A percentile compares a stretch with the other conserved stretches of the same genome.
Evolutionary conservation across 2,797 vertebrate genomes (phyloP).

Genomic region (Notolabrus celidotus): DNA sequence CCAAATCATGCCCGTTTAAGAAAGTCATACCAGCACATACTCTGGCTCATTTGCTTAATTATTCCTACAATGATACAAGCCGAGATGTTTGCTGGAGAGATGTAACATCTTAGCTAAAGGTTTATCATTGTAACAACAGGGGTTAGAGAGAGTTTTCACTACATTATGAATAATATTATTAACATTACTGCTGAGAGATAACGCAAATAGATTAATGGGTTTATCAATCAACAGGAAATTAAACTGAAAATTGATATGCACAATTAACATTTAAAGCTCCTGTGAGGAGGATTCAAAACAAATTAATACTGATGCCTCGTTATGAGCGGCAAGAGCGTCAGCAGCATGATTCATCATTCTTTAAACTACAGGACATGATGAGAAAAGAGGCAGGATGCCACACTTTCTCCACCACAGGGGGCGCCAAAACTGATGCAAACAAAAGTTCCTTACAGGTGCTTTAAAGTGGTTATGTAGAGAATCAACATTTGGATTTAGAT

Average conservation of each 20-base stretch:
- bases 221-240: conserved; percentile 13
- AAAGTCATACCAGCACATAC: conserved; percentile 57
- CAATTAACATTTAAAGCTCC: not conserved
- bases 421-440: too few species aligned
- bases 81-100: conserved; percentile 32
- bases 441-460: too few species aligned
- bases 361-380: too few species aligned
- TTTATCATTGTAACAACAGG: conserved; percentile 34
- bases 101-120: conserved; percentile 41
- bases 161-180: not conserved
- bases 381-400: too few species aligned
- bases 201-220: not conserved
- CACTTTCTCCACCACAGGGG: too few species aligned
- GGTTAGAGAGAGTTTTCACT: not conserved
- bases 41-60: conserved; percentile 70
- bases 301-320: too few species aligned
- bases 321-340: too few species aligned
- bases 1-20: conserved; percentile 69
- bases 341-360: too few species aligned
- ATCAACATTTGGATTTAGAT: too few species aligned
- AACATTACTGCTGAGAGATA: conserved; percentile 18
- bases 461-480: too few species aligned
- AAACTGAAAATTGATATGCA: not conserved
- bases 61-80: conserved; percentile 56
- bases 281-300: too few species aligned